phyloP scores from a whole-genome alignment of 2,797 vertebrate species.

The Meriones psammophilus region DNA sequence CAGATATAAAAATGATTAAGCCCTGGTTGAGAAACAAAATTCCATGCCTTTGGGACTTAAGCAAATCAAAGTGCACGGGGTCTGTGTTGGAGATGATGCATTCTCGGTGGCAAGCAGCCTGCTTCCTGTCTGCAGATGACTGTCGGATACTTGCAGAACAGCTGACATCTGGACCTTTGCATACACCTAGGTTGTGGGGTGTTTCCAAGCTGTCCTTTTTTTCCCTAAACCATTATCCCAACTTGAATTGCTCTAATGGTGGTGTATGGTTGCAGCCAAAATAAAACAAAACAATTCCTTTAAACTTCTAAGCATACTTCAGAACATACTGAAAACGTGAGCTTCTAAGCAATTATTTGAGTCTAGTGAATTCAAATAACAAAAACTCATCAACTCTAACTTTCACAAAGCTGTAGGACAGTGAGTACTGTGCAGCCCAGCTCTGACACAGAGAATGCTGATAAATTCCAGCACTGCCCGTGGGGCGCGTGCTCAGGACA shows the following conservation, averaged over 20 bases:
- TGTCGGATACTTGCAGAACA: background rate
- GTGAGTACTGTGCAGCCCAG: constrained; percentile 17
- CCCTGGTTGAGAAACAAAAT: constrained; percentile 9
- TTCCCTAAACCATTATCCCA: background rate
- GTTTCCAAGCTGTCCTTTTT: background rate
- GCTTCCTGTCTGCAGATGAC: constrained; percentile 11
- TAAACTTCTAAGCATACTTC: constrained; percentile 63
- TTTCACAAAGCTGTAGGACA: constrained; percentile 31
- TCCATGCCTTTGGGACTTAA: constrained; percentile 34
- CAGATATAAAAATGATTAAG: background rate
- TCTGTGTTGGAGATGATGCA: background rate
- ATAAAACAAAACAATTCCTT: constrained; percentile 56
- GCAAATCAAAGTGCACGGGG: background rate
- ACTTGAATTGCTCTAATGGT: constrained; percentile 50
- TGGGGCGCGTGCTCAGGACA: background rate
- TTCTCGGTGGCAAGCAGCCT: constrained; percentile 40
- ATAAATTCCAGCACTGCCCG: background rate
- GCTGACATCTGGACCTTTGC: background rate
- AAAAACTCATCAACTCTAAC: constrained; percentile 38
- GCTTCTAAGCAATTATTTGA: constrained; percentile 53
- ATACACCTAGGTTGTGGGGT: background rate
- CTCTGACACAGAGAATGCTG: background rate
- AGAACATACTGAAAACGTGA: constrained; percentile 58
- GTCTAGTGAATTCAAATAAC: constrained; percentile 49
- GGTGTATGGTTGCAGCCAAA: constrained; percentile 36